A percentile compares a stretch with the other conserved stretches of the same genome.
These are phyloP conservation scores for Phania funesta DNA, from an alignment of 2,888 invertebrate genomes.

Conservation along the genomic window DNA sequence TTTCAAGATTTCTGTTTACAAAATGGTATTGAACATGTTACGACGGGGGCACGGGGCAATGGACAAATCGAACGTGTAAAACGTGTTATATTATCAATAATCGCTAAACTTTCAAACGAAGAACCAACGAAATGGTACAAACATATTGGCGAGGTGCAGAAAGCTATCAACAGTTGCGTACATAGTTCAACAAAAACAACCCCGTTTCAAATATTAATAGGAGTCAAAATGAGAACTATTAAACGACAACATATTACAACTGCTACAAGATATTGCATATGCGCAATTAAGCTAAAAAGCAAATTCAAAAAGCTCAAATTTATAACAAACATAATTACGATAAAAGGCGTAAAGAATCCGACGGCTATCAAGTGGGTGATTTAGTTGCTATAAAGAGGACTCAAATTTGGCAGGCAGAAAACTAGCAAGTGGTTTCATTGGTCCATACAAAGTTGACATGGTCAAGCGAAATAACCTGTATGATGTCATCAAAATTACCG, in stretches of 20 bases:
- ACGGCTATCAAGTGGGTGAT: too few species aligned
- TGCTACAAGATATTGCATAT: neutral
- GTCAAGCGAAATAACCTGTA: too few species aligned
- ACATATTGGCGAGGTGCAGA: too few species aligned
- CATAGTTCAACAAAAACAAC: neutral
- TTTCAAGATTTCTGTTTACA: neutral
- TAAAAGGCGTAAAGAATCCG: neutral
- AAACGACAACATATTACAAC: neutral
- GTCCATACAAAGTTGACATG: too few species aligned
- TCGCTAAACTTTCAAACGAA: neutral
- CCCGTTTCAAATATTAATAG: neutral
- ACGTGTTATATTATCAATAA: constrained; percentile 11
- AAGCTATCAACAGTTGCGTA: too few species aligned
- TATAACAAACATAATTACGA: neutral
- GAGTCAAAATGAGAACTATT: neutral
- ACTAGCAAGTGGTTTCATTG: too few species aligned
- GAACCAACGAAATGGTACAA: neutral
- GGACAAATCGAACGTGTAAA: constrained; percentile 44
- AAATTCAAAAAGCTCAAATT: neutral
- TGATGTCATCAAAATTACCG: too few species aligned
- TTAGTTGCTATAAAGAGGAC: too few species aligned
- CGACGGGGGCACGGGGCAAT: constrained; percentile 49
- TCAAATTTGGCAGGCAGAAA: too few species aligned
- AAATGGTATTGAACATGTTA: constrained; percentile 68
- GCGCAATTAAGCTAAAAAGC: neutral